Evolutionary conservation across 2,797 vertebrate species (phyloP).

Genomic region (Gymnocypris eckloni): DNA sequence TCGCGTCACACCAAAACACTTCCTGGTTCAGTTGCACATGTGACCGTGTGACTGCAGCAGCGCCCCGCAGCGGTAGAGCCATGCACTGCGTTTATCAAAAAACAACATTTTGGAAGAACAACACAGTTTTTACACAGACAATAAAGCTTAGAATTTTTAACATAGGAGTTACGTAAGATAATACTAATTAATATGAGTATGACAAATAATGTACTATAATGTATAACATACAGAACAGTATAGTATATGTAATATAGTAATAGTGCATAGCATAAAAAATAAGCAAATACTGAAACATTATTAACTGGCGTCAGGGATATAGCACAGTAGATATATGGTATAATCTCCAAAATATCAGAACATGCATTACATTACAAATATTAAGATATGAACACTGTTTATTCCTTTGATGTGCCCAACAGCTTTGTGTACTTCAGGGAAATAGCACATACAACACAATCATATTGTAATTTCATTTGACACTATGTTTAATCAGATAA

Average conservation of each 20-base stretch:
- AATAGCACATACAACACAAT: neutral
- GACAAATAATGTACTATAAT: neutral
- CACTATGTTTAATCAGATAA: neutral
- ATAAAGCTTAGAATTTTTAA: neutral
- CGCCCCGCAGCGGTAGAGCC: slow-evolving; percentile 14
- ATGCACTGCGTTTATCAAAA: neutral
- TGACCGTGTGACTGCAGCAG: slow-evolving; percentile 62
- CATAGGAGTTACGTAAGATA: neutral
- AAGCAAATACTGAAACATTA: no score
- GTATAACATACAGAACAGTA: neutral
- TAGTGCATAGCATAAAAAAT: no score
- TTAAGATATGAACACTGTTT: neutral
- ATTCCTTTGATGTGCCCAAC: neutral
- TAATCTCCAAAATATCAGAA: neutral
- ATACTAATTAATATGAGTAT: neutral
- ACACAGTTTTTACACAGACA: neutral
- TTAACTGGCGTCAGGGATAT: no score
- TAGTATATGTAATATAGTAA: no score
- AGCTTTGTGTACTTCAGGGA: neutral
- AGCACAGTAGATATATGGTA: no score
- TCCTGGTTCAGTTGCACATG: slow-evolving; percentile 77
- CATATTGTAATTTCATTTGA: neutral
- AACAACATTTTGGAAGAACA: no score
- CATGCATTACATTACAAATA: neutral
- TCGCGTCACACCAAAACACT: slow-evolving; percentile 65